Conservation (phyloP, 1,140 invertebrate genomes). For the Drosophila sp. region DNA sequence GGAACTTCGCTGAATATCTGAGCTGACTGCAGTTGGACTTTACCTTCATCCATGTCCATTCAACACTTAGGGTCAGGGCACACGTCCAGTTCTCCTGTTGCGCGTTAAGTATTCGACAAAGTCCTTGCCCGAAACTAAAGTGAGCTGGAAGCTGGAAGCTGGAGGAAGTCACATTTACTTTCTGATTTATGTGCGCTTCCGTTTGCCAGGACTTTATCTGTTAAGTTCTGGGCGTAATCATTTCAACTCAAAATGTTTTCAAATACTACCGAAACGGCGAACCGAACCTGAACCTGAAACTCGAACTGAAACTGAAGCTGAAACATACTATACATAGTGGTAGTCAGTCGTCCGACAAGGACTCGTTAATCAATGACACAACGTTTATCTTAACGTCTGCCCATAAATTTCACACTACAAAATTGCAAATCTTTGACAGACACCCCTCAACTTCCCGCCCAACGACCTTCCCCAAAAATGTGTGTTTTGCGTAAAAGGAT, state of each 20-base stretch:
- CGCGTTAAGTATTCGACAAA: slow-evolving; percentile 49
- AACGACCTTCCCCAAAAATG: slow-evolving; percentile 33
- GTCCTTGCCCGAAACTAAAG: slow-evolving; percentile 13
- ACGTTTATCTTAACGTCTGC: slow-evolving; percentile 77
- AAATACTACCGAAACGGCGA: slow-evolving; percentile 18
- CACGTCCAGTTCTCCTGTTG: slow-evolving; percentile 25
- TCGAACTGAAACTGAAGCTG: slow-evolving; percentile 15
- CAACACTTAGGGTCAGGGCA: slow-evolving; percentile 13
- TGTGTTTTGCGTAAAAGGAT: slow-evolving; percentile 66
- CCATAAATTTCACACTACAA: slow-evolving; percentile 81
- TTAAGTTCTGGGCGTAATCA: slow-evolving; percentile 81
- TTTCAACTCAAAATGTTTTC: slow-evolving; percentile 78
- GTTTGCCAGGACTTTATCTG: slow-evolving; percentile 71
- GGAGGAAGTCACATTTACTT: slow-evolving; percentile 73
- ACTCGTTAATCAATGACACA: slow-evolving; percentile 76
- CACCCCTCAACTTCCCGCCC: not conserved
- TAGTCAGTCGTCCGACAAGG: slow-evolving; percentile 53
- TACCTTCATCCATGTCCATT: slow-evolving; percentile 26
- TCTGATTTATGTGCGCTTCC: slow-evolving; percentile 79
- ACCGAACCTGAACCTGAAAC: slow-evolving; percentile 1
- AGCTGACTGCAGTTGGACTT: slow-evolving; percentile 29
- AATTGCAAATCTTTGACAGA: slow-evolving; percentile 70
- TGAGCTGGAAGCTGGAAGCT: slow-evolving; percentile 19
- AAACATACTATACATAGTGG: slow-evolving; percentile 3
- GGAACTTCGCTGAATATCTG: slow-evolving; percentile 11